Evolutionary conservation across 2,113 vertebrate species (phyloP).

Genomic region (Alosa alosa): DNA sequence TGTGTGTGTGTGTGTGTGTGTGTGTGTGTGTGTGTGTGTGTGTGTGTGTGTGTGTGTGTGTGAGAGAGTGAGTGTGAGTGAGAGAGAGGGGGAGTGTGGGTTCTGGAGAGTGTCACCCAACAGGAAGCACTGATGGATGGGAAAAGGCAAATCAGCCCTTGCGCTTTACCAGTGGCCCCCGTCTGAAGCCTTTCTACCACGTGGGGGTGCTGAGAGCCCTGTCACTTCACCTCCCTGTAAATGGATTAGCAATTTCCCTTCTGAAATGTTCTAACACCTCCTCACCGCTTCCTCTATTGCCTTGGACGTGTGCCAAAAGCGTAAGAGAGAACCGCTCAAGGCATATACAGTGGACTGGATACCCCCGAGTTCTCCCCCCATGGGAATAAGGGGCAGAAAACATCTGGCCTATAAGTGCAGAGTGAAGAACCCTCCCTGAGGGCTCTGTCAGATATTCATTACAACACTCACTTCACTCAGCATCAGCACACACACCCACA

Average conservation of each 20-base stretch:
- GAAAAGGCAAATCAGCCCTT: constrained; percentile 40
- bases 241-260: constrained; percentile 23
- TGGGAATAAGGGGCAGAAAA: not conserved
- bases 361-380: not conserved
- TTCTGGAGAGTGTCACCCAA: constrained; percentile 61
- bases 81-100: not conserved
- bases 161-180: constrained; percentile 35
- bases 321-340: not conserved
- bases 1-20: no score
- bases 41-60: no score
- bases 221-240: constrained; percentile 39
- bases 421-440: not conserved
- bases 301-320: not conserved
- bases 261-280: not conserved
- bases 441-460: not conserved
- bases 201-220: constrained; percentile 31
- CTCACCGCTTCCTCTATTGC: not conserved
- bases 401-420: not conserved
- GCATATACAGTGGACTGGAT: not conserved
- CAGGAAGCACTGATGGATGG: constrained; percentile 66
- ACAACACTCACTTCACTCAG: not conserved
- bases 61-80: no score
- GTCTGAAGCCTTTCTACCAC: constrained; percentile 29
- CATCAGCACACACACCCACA: not conserved
- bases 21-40: no score